Conservation (phyloP, 2,888 invertebrate genomes). For the Drosophila fulvimacula region DNA sequence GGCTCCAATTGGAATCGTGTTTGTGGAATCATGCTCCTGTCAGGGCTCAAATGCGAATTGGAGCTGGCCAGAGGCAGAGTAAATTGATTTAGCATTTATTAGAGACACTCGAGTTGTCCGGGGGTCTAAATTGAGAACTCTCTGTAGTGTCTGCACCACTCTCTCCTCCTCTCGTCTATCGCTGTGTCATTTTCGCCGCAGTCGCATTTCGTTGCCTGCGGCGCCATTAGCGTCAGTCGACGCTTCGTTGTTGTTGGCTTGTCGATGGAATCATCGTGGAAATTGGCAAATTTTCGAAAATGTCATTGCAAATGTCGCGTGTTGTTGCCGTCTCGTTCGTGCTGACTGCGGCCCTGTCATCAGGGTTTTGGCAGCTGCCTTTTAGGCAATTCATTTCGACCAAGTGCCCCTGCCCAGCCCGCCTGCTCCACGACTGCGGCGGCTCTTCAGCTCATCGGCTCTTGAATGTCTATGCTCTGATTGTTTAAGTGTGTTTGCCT, state of each 20-base stretch:
- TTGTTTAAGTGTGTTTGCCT: constrained; percentile 49
- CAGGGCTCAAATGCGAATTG: constrained; percentile 36
- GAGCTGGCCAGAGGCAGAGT: constrained; percentile 22
- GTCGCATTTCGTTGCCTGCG: constrained; percentile 20
- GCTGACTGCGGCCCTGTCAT: constrained; percentile 45
- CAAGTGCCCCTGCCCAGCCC: neutral
- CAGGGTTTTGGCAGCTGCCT: constrained; percentile 41
- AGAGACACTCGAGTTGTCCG: constrained; percentile 10
- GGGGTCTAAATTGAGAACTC: neutral
- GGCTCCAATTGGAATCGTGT: constrained; percentile 5
- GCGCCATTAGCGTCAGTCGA: constrained; percentile 22
- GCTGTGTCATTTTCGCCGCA: neutral
- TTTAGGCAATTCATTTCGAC: constrained; percentile 41
- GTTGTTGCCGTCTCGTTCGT: constrained; percentile 21
- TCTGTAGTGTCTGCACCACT: too few relatives aligned
- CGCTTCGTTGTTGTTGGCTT: constrained; percentile 19
- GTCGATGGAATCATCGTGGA: constrained; percentile 50
- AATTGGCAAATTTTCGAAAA: constrained; percentile 70
- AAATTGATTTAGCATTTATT: constrained; percentile 71
- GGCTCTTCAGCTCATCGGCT: constrained; percentile 32
- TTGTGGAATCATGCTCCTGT: constrained; percentile 11
- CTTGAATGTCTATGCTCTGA: constrained; percentile 69
- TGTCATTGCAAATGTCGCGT: constrained; percentile 75
- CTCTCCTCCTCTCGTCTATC: neutral
- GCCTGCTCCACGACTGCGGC: too few relatives aligned